Base-by-base conservation (phyloP, 2,113 vertebrate genomes). In the Todiramphus saurophagus region DNA sequence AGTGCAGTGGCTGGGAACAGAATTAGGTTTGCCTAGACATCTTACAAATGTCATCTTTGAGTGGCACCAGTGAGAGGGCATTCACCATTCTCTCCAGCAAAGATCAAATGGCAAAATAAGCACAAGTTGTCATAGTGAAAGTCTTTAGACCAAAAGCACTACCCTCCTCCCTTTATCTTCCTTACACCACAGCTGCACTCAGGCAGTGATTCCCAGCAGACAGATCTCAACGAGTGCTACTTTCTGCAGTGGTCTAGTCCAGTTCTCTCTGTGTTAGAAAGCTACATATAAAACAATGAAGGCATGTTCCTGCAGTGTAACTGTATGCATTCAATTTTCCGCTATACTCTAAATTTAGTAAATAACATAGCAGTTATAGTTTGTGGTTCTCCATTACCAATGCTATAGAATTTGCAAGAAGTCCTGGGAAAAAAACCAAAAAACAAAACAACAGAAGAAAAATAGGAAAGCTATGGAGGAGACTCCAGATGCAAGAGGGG, bases 291-390 rank as follows among this genome's bases (percentile, higher is more conserved):
- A 81, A 68, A 64, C 13, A 63, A 24, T 1, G 1, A 55, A 82
- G 72, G 11, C 0, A 0, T 5, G 5, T 37, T 67, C 39, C 43
- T 27, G 19, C 20, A 9, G 12, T 10, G 16, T 68, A 60, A 60
- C 21, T 53, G 33, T 24, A 6, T 50, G 8, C 6, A 13, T 60
- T 94, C 18, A 4, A 9, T 87, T 76, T 76, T 82, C 67, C 62
- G 23, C 58, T 69, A 7, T 9, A 28, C 12, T 84, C 56, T 85
- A 85, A 63, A 77, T 94, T 91, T 87, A 89, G 94, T 55, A 93
- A 93, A 92, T 79, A 80, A 85, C 44, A 67, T 13, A 84, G 41
- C 16, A 87, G 21, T 73, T 50, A 37, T 1, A 50, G 11, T 33
- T 93, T 66, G 88, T 79, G 86, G 77, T 79, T 94, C 37, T 79